phyloP scores from a whole-genome alignment of 2,888 invertebrate genomes.

The Apamea sordens region DNA sequence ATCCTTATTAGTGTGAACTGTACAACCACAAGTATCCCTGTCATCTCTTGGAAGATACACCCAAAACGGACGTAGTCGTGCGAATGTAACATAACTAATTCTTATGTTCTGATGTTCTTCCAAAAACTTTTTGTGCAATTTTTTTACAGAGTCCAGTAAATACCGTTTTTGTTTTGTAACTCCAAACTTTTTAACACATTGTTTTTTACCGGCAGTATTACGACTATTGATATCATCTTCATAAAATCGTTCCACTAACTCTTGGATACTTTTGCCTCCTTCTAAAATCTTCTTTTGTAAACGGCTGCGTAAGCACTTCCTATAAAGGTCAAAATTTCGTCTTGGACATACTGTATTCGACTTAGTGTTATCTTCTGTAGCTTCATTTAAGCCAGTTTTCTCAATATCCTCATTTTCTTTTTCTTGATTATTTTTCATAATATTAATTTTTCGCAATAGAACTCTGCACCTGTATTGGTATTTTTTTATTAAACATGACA shows the following conservation, averaged over 20 bases:
- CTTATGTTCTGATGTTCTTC: not conserved
- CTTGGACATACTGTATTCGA: not conserved
- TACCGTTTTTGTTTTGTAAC: not conserved
- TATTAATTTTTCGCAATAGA: conserved; percentile 5
- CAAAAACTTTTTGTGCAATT: not conserved
- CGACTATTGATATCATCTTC: conserved; percentile 1
- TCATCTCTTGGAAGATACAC: not conserved
- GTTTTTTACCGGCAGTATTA: not conserved
- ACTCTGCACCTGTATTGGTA: conserved; percentile 5
- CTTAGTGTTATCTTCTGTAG: conserved; percentile 3
- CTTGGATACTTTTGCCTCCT: conserved; percentile 1
- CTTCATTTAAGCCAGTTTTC: not conserved
- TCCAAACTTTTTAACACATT: not conserved
- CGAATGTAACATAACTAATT: not conserved
- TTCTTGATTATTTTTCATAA: not conserved
- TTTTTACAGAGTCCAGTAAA: not conserved
- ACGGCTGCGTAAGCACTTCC: not conserved
- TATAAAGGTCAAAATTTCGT: no score
- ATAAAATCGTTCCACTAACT: conserved; percentile 3
- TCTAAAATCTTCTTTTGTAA: conserved; percentile 12
- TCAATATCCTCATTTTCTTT: not conserved
- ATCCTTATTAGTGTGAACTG: conserved; percentile 27
- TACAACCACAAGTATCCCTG: conserved; percentile 5
- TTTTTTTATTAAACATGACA: not conserved
- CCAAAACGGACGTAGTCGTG: no score